Percentiles rank a stretch among this genome's conserved stretches.
Evolutionary conservation across 2,888 invertebrate genomes (phyloP).

Genomic region (Heliconius cydno): DNA sequence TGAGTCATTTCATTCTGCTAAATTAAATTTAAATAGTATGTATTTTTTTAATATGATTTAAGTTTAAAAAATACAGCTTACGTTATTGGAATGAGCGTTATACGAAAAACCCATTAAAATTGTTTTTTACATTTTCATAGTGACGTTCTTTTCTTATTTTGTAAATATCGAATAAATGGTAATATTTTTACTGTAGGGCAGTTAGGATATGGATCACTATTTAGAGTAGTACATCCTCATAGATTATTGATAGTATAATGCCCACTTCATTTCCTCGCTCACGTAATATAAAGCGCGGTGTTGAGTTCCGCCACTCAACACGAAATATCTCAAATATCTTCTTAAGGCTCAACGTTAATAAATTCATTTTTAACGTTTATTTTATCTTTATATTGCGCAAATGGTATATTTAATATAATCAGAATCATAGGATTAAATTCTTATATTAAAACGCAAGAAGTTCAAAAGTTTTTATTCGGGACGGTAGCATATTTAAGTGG

Average conservation of each 20-base stretch:
- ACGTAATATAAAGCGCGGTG: background rate
- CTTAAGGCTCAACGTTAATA: too few relatives aligned
- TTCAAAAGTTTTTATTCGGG: conserved; percentile 22
- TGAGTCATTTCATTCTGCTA: background rate
- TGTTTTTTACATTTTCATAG: background rate
- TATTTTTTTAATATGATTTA: too few relatives aligned
- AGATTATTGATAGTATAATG: too few relatives aligned
- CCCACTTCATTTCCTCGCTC: too few relatives aligned
- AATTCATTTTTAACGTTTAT: too few relatives aligned
- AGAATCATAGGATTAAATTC: background rate
- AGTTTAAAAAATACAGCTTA: background rate
- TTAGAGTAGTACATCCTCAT: too few relatives aligned
- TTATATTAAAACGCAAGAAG: conserved; percentile 5
- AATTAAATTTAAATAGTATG: background rate
- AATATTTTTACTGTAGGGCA: too few relatives aligned
- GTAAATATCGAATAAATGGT: too few relatives aligned
- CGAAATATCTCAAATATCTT: too few relatives aligned
- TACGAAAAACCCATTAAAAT: background rate
- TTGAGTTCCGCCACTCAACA: background rate
- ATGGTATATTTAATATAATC: background rate
- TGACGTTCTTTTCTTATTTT: background rate
- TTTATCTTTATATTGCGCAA: background rate
- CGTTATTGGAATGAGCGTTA: background rate
- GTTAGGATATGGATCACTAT: too few relatives aligned
- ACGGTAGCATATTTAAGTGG: conserved; percentile 52